Evolutionary conservation across 2,888 invertebrate genomes (phyloP).

Genomic region (Stramonita haemastoma): DNA sequence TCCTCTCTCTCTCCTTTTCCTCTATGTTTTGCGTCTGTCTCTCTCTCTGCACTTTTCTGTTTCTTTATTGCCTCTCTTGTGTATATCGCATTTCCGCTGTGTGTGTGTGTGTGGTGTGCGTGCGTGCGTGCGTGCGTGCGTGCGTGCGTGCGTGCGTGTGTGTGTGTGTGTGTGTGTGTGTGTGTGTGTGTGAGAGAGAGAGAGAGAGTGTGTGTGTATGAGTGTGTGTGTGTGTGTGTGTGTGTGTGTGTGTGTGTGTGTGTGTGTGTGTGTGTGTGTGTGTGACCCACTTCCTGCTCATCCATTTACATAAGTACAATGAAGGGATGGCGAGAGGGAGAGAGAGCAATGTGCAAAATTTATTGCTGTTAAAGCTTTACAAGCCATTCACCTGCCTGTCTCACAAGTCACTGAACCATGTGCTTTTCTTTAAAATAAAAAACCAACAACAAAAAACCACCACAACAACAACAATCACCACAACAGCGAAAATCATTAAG

Average conservation of each 20-base stretch:
- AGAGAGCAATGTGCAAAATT: not conserved
- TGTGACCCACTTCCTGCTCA: not conserved
- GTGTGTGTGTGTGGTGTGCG: not conserved
- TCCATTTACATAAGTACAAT: not conserved
- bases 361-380: not conserved
- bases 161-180: not conserved
- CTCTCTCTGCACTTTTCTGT: too few species aligned
- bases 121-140: not conserved
- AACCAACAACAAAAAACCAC: too few species aligned
- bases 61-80: too few species aligned
- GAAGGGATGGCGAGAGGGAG: not conserved
- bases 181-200: not conserved
- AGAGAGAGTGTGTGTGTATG: not conserved
- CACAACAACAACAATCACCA: too few species aligned
- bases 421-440: too few species aligned
- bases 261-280: not conserved
- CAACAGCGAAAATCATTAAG: too few species aligned
- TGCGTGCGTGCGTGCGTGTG: constrained; percentile 19
- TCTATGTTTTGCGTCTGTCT: too few species aligned
- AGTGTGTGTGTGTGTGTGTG: not conserved
- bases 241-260: not conserved
- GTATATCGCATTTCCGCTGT: not conserved
- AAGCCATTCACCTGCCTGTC: too few species aligned
- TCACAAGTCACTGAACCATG: too few species aligned
- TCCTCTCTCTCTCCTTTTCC: too few species aligned